These are phyloP conservation scores for Pomacea maculata DNA, from an alignment of 1,140 invertebrate genomes.

Conservation along the genomic window DNA sequence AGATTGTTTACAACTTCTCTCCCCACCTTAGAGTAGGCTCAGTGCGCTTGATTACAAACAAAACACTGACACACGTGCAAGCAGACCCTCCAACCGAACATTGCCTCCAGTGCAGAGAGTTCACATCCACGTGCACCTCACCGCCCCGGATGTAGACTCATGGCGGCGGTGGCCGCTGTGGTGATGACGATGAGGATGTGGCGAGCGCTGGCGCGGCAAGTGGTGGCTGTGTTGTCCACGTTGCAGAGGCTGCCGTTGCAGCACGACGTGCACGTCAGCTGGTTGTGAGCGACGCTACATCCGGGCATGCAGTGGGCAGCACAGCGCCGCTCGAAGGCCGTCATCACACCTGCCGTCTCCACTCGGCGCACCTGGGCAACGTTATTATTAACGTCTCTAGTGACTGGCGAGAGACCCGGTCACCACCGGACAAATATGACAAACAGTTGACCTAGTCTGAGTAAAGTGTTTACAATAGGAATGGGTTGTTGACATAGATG, in stretches of 20 bases:
- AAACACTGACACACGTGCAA: no score
- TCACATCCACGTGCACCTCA: no score
- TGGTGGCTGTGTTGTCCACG: conserved; percentile 1
- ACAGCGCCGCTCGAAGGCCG: conserved; percentile 4
- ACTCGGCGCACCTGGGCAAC: conserved; percentile 1
- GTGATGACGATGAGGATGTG: no score
- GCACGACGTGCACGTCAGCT: conserved; percentile 3
- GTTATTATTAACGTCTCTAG: not conserved
- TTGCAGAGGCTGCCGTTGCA: conserved; percentile 21
- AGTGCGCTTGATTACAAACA: no score
- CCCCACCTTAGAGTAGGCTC: no score
- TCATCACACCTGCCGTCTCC: conserved; percentile 7
- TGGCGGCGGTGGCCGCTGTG: not conserved
- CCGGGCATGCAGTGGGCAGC: not conserved
- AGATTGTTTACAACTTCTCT: not conserved
- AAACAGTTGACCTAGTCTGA: no score
- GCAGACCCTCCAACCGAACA: no score
- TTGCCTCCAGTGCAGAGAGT: no score
- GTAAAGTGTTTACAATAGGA: no score
- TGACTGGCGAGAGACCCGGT: no score
- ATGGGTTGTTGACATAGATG: no score
- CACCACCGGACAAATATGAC: no score
- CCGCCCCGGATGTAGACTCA: not conserved
- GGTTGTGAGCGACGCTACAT: not conserved
- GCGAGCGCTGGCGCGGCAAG: not conserved